Evolutionary conservation across 2,888 invertebrate species (phyloP), one percentile per base, ranked within the genome.

Genomic region (Graphium colonna): DNA sequence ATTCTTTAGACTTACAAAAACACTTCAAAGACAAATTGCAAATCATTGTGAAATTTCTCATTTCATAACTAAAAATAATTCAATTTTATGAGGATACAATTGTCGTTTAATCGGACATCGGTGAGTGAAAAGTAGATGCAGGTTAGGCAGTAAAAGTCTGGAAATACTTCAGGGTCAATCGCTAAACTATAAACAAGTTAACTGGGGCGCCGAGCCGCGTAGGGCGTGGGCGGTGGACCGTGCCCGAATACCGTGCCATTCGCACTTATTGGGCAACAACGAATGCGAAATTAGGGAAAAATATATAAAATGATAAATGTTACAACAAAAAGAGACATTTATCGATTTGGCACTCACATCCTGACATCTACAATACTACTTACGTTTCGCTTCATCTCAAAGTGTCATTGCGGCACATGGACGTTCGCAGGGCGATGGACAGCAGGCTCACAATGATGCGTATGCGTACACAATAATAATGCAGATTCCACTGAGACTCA

Each of bases 341-440:
- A 59, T 45, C 64, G 60, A 44, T 68, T 71, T 77, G 77, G 79
- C 77, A 78, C n/a, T n/a, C n/a, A 67, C 70, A 64, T 64, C 63
- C 28, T 28, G n/a, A 49, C 16, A 52, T 39, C 38, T 47, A 57
- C 51, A 17, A 49, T 21, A 10, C 15, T 85, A 89, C 88, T 88
- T 72, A 89, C 88, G 68, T 89, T 89, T 73, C 88, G 79, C 76
- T 89, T 89, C 88, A 89, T 88, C 70, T 73, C 59, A 71, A 70
- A 63, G 63, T 68, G 66, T 70, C 75, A 65, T 68, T 60, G 57
- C 61, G 50, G 55, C 36, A 46, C 39, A 38, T 51, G 43, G 45
- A 39, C 54, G n/a, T n/a, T 49, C 28, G 28, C 28, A 28, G n/a
- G n/a, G n/a, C n/a, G n/a, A n/a, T n/a, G n/a, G n/a, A n/a, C n/a